Conservation (phyloP, 2,888 invertebrate genomes). For the Yponomeuta evonymella region DNA sequence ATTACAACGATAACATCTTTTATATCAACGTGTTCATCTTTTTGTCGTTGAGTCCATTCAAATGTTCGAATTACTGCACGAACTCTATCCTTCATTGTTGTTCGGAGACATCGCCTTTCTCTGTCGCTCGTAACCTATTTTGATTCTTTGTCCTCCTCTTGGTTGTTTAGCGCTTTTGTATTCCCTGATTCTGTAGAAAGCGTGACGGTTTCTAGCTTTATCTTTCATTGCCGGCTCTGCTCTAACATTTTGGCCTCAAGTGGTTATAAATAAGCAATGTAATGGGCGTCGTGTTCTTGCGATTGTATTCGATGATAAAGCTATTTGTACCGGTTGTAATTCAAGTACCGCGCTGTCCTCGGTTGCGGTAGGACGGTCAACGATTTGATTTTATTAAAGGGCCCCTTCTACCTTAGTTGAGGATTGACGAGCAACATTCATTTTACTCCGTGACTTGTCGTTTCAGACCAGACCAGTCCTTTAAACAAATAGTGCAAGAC, state of each 20-base stretch:
- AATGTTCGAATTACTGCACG: slow-evolving; percentile 57
- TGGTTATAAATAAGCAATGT: slow-evolving; percentile 25
- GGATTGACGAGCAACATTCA: neutral
- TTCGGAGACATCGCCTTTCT: slow-evolving; percentile 8
- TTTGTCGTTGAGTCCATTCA: slow-evolving; percentile 50
- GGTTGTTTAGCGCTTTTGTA: slow-evolving; percentile 20
- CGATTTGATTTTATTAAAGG: slow-evolving; percentile 23
- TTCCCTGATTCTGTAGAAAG: slow-evolving; percentile 14
- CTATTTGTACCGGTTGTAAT: slow-evolving; percentile 28
- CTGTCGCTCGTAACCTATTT: slow-evolving; percentile 12
- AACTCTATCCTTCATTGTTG: slow-evolving; percentile 58
- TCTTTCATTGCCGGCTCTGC: slow-evolving; percentile 2
- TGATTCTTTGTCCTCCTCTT: slow-evolving; percentile 31
- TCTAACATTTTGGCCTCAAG: neutral
- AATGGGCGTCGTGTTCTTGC: slow-evolving; percentile 26
- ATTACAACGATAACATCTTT: slow-evolving; percentile 23
- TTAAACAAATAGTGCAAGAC: neutral
- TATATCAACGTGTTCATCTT: slow-evolving; percentile 26
- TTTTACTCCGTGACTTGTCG: neutral
- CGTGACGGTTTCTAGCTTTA: slow-evolving; percentile 6
- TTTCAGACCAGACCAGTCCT: neutral
- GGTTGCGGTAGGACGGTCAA: slow-evolving; percentile 24
- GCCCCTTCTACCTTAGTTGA: neutral
- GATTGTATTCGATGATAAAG: slow-evolving; percentile 18
- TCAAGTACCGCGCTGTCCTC: slow-evolving; percentile 25